Conservation (phyloP, 2,113 vertebrate species). For the Urocolius indicus region DNA sequence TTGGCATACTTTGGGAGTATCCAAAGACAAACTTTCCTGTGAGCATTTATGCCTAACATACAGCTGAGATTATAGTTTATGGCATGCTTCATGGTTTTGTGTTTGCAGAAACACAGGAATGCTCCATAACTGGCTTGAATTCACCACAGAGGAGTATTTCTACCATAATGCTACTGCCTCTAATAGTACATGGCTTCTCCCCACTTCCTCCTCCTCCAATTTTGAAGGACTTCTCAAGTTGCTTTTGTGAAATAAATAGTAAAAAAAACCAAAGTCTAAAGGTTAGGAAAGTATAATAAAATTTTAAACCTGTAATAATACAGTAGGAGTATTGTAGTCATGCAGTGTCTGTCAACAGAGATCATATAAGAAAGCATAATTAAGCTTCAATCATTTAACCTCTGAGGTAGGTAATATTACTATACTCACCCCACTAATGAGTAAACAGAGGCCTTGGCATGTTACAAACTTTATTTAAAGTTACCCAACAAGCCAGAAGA, state of each 20-base stretch:
- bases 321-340: background rate
- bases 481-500: background rate
- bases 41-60: background rate
- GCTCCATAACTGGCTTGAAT: background rate
- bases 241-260: background rate
- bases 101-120: background rate
- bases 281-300: background rate
- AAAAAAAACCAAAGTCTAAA: background rate
- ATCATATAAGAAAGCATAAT: constrained; percentile 29
- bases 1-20: background rate
- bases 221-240: background rate
- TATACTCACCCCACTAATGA: background rate
- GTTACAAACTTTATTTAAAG: background rate
- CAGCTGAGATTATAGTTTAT: background rate
- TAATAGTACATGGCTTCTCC: background rate
- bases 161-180: background rate
- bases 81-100: background rate
- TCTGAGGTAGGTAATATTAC: constrained; percentile 22
- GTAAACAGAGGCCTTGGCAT: constrained; percentile 1
- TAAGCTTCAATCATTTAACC: constrained; percentile 42
- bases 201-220: background rate
- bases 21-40: background rate
- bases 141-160: background rate
- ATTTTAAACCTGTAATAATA: constrained; percentile 1
- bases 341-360: constrained; percentile 7